A percentile compares a stretch with the other conserved stretches of the same genome.
Evolutionary conservation across 2,888 invertebrate genomes (phyloP).

Genomic region (Tachina lurida): DNA sequence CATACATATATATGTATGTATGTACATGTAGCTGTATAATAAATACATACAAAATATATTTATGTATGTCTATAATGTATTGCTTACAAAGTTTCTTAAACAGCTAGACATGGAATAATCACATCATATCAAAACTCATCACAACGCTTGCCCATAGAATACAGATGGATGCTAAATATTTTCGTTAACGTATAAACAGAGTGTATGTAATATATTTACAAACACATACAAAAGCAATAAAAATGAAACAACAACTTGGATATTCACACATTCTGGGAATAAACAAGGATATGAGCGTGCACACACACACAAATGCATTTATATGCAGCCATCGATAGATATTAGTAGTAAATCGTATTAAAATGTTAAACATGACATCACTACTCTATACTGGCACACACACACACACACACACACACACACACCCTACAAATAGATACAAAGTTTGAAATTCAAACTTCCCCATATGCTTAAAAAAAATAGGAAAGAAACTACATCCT

Average conservation of each 20-base stretch:
- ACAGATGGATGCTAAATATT: constrained; percentile 10
- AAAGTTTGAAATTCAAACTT: constrained; percentile 20
- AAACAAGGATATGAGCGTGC: neutral
- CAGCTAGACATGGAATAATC: constrained; percentile 62
- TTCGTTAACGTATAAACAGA: constrained; percentile 5
- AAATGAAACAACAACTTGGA: neutral
- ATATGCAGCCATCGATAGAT: constrained; percentile 35
- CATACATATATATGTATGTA: too few species aligned
- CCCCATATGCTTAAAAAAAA: neutral
- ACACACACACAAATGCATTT: constrained; percentile 4
- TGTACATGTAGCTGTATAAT: neutral
- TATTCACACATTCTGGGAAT: constrained; percentile 26
- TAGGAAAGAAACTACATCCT: neutral
- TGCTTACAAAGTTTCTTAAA: constrained; percentile 37
- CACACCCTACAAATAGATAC: constrained; percentile 12
- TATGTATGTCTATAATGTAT: too few species aligned
- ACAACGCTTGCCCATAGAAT: constrained; percentile 55
- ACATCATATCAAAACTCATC: constrained; percentile 67
- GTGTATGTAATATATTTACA: constrained; percentile 17
- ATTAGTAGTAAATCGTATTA: constrained; percentile 64
- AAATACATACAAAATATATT: neutral
- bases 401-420: too few species aligned
- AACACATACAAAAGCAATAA: constrained; percentile 45
- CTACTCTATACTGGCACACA: neutral
- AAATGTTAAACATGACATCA: constrained; percentile 68